A percentile compares a stretch with the other conserved stretches of the same genome.
These are phyloP conservation scores for Pteropus alecto DNA, from an alignment of 2,113 vertebrate genomes.

Conservation along the genomic window DNA sequence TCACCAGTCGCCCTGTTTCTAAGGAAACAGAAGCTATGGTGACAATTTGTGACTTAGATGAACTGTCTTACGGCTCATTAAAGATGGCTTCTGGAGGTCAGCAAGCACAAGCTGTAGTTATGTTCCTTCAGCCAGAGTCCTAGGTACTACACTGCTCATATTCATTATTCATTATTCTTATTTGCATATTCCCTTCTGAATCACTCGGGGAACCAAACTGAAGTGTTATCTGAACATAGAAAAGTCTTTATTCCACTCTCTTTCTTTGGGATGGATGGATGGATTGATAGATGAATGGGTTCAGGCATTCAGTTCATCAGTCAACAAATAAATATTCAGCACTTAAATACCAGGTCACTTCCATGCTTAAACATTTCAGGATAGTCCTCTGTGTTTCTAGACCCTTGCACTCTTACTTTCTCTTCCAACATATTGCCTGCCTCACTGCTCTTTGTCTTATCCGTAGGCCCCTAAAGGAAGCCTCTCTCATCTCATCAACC, in stretches of 20 bases:
- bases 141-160: not conserved
- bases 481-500: not conserved
- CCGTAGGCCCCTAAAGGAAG: not conserved
- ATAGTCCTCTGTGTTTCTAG: not conserved
- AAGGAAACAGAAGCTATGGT: slow-evolving; percentile 67
- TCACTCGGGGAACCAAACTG: not conserved
- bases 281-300: not conserved
- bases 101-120: not conserved
- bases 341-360: not conserved
- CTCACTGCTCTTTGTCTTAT: not conserved
- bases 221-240: not conserved
- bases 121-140: not conserved
- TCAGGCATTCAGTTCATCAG: not conserved
- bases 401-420: not conserved
- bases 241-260: not conserved
- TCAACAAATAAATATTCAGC: not conserved
- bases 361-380: slow-evolving; percentile 2
- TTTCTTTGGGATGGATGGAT: not conserved
- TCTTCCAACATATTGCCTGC: not conserved
- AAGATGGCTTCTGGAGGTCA: slow-evolving; percentile 50
- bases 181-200: not conserved
- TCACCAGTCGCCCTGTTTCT: slow-evolving; percentile 68
- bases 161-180: slow-evolving; percentile 7
- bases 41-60: slow-evolving; percentile 66
- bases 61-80: slow-evolving; percentile 57